Base-by-base conservation (phyloP, 2,888 invertebrate species). In the Coecobrya sp. region DNA sequence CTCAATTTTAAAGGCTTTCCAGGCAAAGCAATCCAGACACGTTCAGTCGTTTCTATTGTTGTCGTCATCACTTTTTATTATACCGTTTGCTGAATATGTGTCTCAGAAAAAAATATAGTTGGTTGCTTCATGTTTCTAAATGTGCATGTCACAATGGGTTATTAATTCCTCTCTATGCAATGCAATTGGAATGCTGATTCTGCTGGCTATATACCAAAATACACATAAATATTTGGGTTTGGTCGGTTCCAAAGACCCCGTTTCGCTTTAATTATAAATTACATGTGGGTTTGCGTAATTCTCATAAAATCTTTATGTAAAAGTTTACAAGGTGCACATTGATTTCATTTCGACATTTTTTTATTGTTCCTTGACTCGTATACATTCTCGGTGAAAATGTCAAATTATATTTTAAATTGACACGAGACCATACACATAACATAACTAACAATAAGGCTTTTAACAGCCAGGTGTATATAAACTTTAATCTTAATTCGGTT, bases 1-100 rank as follows among this genome's bases (percentile, higher is more conserved):
- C 19, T 59, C 59, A 73, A 11, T 59, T 87, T 76, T 30, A 30
- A 19, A 8, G 49, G 73, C 55, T 85, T 52, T 59, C 73, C 59
- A 62, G 62, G 89, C 55, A 84, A 89, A 84, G 84, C 70, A 89
- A 55, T 16, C 11, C 27, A 45, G 19, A 76, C 76, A 19, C n/a
- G n/a, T n/a, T n/a, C n/a, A n/a, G n/a, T n/a, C n/a, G n/a, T n/a
- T n/a, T 55, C n/a, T 55, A 19, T 1, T n/a, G 7, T 62, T 10
- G 62, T 62, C 62, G 59, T 59, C 25, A 25, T 62, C 59, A 19
- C 62, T 25, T 62, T 62, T 25, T 10, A 62, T 25, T 2, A 22
- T 16, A n/a, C n/a, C 11, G 52, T 8, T 45, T 10, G 45, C 7
- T 8, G 52, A 10, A 52, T 7, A 16, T 10, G 52, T 52, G 52